Evolutionary conservation across 2,888 invertebrate species (phyloP).

Genomic region (Caenorhabditis imperialis): DNA sequence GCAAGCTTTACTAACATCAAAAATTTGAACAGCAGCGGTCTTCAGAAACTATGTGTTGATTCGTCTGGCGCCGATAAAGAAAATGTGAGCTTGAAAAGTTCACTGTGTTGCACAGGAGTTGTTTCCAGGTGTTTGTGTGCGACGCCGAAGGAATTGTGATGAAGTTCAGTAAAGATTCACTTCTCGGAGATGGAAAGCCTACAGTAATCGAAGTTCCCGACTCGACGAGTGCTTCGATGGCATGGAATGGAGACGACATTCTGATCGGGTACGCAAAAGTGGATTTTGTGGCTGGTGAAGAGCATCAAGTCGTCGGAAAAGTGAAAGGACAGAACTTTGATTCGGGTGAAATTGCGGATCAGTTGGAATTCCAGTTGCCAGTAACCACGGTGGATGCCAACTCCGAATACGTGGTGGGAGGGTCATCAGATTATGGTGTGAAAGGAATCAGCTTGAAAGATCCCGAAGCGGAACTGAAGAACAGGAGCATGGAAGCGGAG

Average conservation of each 20-base stretch:
- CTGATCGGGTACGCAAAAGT: slow-evolving; percentile 34
- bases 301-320: slow-evolving; percentile 43
- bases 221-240: slow-evolving; percentile 32
- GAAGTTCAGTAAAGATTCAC: slow-evolving; percentile 30
- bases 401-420: slow-evolving; percentile 42
- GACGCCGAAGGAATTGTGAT: slow-evolving; percentile 40
- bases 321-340: slow-evolving; percentile 20
- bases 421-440: slow-evolving; percentile 51
- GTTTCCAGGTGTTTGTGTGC: slow-evolving; percentile 47
- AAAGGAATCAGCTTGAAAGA: slow-evolving; percentile 20
- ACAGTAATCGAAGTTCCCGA: slow-evolving; percentile 23
- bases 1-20: slow-evolving; percentile 40
- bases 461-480: slow-evolving; percentile 20
- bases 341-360: slow-evolving; percentile 3
- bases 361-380: slow-evolving; percentile 46
- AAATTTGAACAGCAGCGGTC: slow-evolving; percentile 31
- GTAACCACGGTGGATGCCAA: slow-evolving; percentile 44
- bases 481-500: slow-evolving; percentile 32
- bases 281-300: slow-evolving; percentile 32
- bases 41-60: slow-evolving; percentile 48
- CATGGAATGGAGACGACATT: slow-evolving; percentile 33
- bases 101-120: too few relatives aligned
- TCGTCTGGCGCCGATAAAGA: slow-evolving; percentile 24
- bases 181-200: slow-evolving; percentile 19
- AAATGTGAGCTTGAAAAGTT: slow-evolving; percentile 23